Evolutionary conservation across 2,113 vertebrate species (phyloP).

Genomic region (Perca schrenkii): DNA sequence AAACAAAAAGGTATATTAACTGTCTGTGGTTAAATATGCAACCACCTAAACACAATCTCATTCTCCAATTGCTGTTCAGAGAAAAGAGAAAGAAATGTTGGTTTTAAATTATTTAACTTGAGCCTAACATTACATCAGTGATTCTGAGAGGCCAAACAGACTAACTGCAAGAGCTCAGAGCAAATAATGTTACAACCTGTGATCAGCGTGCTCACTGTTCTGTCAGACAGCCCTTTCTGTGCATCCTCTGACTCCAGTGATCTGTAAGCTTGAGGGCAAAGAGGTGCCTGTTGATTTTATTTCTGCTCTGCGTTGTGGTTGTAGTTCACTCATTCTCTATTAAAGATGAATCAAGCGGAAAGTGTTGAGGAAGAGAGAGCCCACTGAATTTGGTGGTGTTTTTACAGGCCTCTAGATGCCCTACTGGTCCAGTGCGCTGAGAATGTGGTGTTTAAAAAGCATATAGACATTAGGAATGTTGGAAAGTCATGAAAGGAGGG

Average conservation of each 20-base stretch:
- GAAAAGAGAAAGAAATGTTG: background rate
- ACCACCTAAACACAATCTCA: background rate
- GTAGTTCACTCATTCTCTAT: conserved; percentile 61
- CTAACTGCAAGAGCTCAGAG: background rate
- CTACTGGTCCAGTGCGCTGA: conserved; percentile 49
- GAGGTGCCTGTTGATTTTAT: conserved; percentile 53
- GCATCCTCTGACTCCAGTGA: conserved; percentile 34
- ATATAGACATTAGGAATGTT: conserved; percentile 69
- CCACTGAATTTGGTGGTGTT: conserved; percentile 55
- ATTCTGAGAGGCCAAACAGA: background rate
- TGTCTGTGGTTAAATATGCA: conserved; percentile 10
- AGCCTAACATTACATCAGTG: background rate
- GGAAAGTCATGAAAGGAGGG: conserved; percentile 28
- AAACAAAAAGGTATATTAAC: conserved; percentile 52
- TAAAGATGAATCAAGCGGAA: conserved; percentile 77
- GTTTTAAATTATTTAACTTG: conserved; percentile 26
- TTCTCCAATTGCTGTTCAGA: background rate
- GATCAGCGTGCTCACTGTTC: conserved; percentile 19
- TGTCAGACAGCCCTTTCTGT: conserved; percentile 20
- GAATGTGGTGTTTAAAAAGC: conserved; percentile 68
- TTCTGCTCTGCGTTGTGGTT: conserved; percentile 46
- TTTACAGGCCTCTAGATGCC: conserved; percentile 59
- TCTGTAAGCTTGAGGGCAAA: conserved; percentile 12
- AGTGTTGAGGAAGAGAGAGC: conserved; percentile 58
- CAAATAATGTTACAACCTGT: conserved; percentile 19